Conservation (phyloP, 2,113 vertebrate genomes). For the Ranitomeya variabilis region DNA sequence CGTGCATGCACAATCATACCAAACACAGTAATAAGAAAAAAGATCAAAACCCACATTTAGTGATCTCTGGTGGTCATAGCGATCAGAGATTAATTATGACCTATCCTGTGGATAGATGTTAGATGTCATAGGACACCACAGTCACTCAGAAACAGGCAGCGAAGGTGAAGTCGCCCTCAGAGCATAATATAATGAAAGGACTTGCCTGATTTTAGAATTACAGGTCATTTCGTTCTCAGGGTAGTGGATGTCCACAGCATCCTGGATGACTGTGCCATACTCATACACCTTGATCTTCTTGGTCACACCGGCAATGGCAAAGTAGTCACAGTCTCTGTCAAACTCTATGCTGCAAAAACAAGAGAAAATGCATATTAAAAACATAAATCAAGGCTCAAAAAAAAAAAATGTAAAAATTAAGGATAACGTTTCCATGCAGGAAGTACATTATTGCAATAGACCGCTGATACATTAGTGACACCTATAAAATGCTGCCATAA, state of each 20-base stretch:
- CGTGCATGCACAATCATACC: too few species aligned
- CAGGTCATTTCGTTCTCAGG: constrained; percentile 99
- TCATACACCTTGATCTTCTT: constrained; percentile 99
- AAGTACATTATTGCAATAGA: too few species aligned
- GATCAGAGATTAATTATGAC: too few species aligned
- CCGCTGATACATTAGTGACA: too few species aligned
- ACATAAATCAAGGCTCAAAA: neutral
- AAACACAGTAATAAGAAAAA: too few species aligned
- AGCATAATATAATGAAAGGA: neutral
- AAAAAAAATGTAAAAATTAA: neutral
- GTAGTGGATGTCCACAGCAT: constrained; percentile 98
- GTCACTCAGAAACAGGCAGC: too few species aligned
- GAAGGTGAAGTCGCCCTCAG: neutral
- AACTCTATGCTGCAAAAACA: constrained; percentile 88
- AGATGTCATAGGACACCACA: too few species aligned
- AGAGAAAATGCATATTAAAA: neutral
- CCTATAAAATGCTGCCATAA: too few species aligned
- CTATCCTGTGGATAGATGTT: too few species aligned
- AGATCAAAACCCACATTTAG: too few species aligned
- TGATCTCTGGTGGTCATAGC: too few species aligned
- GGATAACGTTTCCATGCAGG: neutral
- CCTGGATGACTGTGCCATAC: constrained; percentile 98
- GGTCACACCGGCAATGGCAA: constrained; percentile 97
- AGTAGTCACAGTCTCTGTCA: constrained; percentile 99
- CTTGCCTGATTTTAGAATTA: constrained; percentile 99